Evolutionary conservation across 2,113 vertebrate species (phyloP).

Genomic region (Ceratotherium simum): DNA sequence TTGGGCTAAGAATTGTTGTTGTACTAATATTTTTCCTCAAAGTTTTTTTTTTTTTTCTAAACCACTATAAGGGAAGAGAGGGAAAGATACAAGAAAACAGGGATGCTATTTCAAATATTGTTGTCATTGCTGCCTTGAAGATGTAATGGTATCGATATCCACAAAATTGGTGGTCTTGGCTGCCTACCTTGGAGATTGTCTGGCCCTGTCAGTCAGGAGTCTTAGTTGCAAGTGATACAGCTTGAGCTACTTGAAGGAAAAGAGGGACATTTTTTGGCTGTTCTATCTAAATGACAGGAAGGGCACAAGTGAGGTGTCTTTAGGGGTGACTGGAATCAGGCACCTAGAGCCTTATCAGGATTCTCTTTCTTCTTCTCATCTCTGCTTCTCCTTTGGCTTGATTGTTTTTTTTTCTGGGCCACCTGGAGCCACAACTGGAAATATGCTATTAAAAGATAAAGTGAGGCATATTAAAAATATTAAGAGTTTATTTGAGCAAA

Average conservation of each 20-base stretch:
- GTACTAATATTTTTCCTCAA: constrained; percentile 51
- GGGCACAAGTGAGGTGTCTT: background rate
- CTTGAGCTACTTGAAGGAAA: background rate
- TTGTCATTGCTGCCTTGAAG: background rate
- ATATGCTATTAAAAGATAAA: background rate
- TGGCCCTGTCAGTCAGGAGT: background rate
- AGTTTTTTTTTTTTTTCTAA: background rate
- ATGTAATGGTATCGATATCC: background rate
- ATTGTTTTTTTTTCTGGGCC: background rate
- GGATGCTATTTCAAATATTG: background rate
- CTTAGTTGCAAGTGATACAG: background rate
- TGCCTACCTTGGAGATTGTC: background rate
- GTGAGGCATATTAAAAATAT: background rate
- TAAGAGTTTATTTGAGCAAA: background rate
- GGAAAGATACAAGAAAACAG: background rate
- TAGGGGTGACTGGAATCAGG: background rate
- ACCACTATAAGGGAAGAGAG: background rate
- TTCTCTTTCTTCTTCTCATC: background rate
- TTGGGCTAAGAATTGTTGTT: constrained; percentile 57
- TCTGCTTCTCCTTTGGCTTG: background rate
- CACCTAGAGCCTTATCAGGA: background rate
- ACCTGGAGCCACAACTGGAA: background rate
- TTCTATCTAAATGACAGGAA: background rate
- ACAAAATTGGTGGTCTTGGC: background rate
- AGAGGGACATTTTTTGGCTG: constrained; percentile 21